Conservation (phyloP, 2,797 vertebrate genomes). For the Aeoliscus strigatus region DNA sequence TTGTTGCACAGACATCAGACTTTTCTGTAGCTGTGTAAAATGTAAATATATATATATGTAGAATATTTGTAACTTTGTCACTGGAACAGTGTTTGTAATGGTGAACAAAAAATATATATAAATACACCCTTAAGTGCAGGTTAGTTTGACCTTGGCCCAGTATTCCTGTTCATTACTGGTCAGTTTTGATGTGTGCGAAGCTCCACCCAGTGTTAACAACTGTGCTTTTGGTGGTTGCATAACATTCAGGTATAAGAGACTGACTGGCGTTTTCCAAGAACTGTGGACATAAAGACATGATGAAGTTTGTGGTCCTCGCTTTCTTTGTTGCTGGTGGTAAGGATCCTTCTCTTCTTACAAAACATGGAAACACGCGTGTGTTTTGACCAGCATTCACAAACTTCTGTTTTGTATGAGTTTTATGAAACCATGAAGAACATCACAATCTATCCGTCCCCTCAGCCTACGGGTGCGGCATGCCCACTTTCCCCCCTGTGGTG, state of each 20-base stretch:
- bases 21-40: too few species aligned
- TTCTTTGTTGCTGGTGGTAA: conserved; percentile 72
- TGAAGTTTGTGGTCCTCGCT: conserved; percentile 74
- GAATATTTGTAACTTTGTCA: too few species aligned
- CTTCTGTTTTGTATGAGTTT: too few species aligned
- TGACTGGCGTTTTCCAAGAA: background rate
- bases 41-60: too few species aligned
- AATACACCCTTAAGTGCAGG: background rate
- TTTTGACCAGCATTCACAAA: too few species aligned
- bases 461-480: conserved; percentile 77
- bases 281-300: conserved; percentile 47
- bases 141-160: conserved; percentile 25
- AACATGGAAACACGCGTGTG: too few species aligned
- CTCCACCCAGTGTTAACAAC: conserved; percentile 45
- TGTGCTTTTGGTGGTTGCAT: conserved; percentile 24
- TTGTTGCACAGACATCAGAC: too few species aligned
- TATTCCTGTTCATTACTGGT: background rate
- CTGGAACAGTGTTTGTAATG: too few species aligned
- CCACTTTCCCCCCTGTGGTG: conserved; percentile 58
- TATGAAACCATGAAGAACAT: too few species aligned
- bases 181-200: background rate
- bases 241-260: conserved; percentile 50
- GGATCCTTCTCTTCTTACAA: conserved; percentile 6
- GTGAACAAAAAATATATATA: too few species aligned
- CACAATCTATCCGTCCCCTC: conserved; percentile 1